Evolutionary conservation across 2,113 vertebrate genomes (phyloP).

Genomic region (Anolis sagrei): DNA sequence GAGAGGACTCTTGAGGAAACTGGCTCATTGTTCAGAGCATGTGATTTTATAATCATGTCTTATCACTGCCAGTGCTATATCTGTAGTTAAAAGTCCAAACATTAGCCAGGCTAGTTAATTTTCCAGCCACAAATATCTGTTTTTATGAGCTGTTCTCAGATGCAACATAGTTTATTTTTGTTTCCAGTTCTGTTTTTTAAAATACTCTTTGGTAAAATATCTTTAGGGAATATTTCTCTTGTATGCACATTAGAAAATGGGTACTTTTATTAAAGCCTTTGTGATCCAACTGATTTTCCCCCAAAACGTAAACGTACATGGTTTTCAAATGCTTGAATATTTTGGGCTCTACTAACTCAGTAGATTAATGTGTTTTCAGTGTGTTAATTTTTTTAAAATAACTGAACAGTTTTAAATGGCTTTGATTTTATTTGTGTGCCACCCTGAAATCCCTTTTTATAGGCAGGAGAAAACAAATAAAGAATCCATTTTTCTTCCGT

Average conservation of each 20-base stretch:
- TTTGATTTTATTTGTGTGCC: too few species aligned
- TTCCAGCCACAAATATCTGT: conserved; percentile 19
- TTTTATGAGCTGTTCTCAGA: background rate
- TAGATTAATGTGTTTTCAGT: too few species aligned
- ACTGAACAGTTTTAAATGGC: too few species aligned
- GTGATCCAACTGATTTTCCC: too few species aligned
- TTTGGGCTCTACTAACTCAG: too few species aligned
- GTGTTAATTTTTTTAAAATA: too few species aligned
- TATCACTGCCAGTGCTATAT: conserved; percentile 12
- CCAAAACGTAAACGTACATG: too few species aligned
- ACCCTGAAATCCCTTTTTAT: too few species aligned
- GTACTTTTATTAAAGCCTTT: too few species aligned
- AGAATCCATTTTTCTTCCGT: too few species aligned
- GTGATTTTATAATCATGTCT: conserved; percentile 15
- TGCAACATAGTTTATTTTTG: conserved; percentile 1
- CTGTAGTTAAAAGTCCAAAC: background rate
- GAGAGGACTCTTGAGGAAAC: background rate
- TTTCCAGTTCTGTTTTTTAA: background rate
- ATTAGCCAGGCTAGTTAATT: conserved; percentile 3
- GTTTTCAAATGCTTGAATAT: background rate
- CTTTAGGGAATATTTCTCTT: background rate
- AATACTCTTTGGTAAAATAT: background rate
- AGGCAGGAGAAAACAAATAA: too few species aligned
- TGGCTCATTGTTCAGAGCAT: conserved; percentile 1
- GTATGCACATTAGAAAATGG: background rate